Conservation (phyloP, 2,797 vertebrate genomes). For the Platalea minor region DNA sequence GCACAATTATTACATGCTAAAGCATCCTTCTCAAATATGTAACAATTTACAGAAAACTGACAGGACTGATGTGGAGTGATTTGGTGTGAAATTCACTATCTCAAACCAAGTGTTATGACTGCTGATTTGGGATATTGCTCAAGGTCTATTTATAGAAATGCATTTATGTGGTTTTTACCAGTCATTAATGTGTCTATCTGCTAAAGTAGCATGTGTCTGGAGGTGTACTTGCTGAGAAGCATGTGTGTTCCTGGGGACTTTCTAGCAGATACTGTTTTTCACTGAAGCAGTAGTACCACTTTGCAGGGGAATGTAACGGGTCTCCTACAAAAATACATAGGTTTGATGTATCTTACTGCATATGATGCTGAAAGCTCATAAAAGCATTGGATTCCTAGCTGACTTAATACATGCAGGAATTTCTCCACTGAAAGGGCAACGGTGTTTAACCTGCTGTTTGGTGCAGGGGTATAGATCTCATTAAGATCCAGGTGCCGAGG, state of each 20-base stretch:
- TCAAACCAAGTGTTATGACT: neutral
- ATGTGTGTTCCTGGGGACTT: neutral
- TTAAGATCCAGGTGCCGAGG: neutral
- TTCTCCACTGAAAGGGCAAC: neutral
- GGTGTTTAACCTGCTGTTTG: accelerated
- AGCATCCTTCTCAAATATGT: neutral
- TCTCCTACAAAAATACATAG: accelerated
- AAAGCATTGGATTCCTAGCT: neutral
- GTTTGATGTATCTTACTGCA: neutral
- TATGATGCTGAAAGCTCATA: neutral
- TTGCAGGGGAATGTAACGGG: neutral
- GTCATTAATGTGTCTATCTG: neutral
- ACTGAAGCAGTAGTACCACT: accelerated
- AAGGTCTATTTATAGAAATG: neutral
- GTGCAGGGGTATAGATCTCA: too few species aligned
- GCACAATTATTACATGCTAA: constrained; percentile 11
- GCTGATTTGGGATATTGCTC: neutral
- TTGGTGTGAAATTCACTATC: neutral
- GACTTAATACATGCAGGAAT: neutral
- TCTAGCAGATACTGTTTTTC: neutral
- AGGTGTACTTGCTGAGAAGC: neutral
- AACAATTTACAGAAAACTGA: neutral
- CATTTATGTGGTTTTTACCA: neutral
- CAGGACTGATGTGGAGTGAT: neutral
- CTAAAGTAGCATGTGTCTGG: neutral